Percentiles rank a stretch among this genome's conserved stretches.
Evolutionary conservation across 1,140 invertebrate species (phyloP).

Genomic region (Phthorimaea operculella): DNA sequence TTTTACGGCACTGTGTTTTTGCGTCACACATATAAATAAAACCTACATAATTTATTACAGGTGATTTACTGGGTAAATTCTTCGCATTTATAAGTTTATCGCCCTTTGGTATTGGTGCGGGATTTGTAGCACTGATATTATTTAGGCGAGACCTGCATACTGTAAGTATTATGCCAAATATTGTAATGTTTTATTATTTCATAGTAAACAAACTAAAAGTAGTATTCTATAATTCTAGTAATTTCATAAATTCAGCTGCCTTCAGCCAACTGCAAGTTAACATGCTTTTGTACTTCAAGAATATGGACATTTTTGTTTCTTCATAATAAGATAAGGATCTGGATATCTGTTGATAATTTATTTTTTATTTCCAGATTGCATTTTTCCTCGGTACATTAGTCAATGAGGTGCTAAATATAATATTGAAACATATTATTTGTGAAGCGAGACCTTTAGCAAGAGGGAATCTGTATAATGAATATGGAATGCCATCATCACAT

Average conservation of each 20-base stretch:
- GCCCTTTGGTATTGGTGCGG: conserved; percentile 84
- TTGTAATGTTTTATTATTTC: no score
- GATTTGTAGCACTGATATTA: conserved; percentile 86
- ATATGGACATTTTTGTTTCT: no score
- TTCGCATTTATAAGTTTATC: conserved; percentile 84
- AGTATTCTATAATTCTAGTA: no score
- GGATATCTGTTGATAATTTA: no score
- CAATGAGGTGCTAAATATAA: conserved; percentile 84
- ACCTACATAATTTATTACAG: conserved; percentile 68
- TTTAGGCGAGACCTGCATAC: conserved; percentile 93
- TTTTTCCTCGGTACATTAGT: conserved; percentile 84
- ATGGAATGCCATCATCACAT: conserved; percentile 95
- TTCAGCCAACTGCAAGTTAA: no score
- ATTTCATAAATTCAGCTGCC: no score
- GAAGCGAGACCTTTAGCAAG: conserved; percentile 81
- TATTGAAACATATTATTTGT: conserved; percentile 85
- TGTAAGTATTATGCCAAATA: conserved; percentile 68
- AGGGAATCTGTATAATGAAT: conserved; percentile 80
- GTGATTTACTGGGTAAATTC: conserved; percentile 81
- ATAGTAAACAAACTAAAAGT: no score
- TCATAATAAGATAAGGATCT: no score
- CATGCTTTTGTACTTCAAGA: no score
- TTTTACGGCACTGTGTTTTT: background rate
- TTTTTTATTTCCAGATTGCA: conserved; percentile 74
- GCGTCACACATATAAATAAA: background rate